A percentile compares a stretch with the other conserved stretches of the same genome.
These are phyloP conservation scores for Catagonus wagneri DNA, from an alignment of 2,113 vertebrate genomes.

Conservation along the genomic window DNA sequence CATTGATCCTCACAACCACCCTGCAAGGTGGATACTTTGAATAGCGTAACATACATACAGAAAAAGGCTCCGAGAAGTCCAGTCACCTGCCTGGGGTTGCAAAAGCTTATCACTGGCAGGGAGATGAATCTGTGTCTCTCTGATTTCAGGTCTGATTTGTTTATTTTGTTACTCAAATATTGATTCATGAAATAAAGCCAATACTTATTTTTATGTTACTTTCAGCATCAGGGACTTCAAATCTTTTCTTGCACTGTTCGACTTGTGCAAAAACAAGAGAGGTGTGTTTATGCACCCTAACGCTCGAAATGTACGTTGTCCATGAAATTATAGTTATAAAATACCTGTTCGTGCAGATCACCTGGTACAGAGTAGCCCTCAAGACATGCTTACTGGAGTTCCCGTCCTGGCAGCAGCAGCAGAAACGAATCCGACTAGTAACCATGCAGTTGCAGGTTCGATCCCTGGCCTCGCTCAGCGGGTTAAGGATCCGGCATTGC, in stretches of 20 bases:
- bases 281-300: background rate
- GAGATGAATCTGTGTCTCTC: background rate
- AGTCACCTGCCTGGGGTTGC: background rate
- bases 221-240: slow-evolving; percentile 44
- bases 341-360: background rate
- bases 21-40: background rate
- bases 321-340: slow-evolving; percentile 44
- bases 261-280: slow-evolving; percentile 13
- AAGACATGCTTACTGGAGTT: background rate
- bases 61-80: slow-evolving; percentile 23
- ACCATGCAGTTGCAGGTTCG: no score
- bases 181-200: slow-evolving; percentile 26
- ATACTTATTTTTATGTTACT: slow-evolving; percentile 52
- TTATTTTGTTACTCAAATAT: slow-evolving; percentile 58
- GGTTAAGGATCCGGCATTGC: no score
- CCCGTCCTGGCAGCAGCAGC: no score
- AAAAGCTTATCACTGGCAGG: slow-evolving; percentile 28
- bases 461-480: no score
- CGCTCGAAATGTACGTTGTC: background rate
- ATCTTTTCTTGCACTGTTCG: slow-evolving; percentile 37
- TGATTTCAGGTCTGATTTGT: slow-evolving; percentile 24
- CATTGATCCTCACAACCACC: background rate
- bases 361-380: background rate
- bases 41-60: background rate
- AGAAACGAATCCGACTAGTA: no score